These are phyloP conservation scores for Burhinus oedicnemus DNA, from an alignment of 2,113 vertebrate species.

Conservation along the genomic window DNA sequence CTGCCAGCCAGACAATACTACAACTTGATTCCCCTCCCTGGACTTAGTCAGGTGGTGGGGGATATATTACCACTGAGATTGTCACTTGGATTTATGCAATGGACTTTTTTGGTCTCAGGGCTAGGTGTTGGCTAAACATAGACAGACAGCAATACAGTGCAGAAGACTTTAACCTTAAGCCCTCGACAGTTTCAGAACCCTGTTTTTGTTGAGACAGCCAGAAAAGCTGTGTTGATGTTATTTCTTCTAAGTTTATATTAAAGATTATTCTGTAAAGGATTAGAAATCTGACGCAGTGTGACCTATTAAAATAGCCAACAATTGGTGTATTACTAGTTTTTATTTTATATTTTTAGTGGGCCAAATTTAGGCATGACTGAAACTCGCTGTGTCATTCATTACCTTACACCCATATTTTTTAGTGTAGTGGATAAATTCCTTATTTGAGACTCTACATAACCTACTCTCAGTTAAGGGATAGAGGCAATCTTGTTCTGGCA, in stretches of 20 bases:
- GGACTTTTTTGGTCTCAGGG: neutral
- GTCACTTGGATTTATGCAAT: constrained; percentile 28
- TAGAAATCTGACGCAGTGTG: neutral
- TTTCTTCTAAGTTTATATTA: neutral
- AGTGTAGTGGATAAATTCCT: neutral
- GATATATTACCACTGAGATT: constrained; percentile 25
- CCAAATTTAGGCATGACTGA: neutral
- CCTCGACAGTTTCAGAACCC: neutral
- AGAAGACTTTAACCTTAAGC: constrained; percentile 6
- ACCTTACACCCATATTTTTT: neutral
- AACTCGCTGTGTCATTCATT: fast-evolving
- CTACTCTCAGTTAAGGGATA: neutral
- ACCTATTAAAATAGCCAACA: neutral
- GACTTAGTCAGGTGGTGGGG: constrained; percentile 2
- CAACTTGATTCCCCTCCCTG: constrained; percentile 8
- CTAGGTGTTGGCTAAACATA: constrained; percentile 16
- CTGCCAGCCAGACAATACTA: constrained; percentile 11
- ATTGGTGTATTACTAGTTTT: neutral
- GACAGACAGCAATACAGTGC: neutral
- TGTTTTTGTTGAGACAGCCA: neutral
- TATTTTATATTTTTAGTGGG: neutral
- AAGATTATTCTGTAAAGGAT: neutral
- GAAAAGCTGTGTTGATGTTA: neutral
- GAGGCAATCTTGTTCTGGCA: neutral
- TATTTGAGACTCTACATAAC: neutral